Conservation (phyloP, 2,797 vertebrate genomes). For the Lacerta viridis region DNA sequence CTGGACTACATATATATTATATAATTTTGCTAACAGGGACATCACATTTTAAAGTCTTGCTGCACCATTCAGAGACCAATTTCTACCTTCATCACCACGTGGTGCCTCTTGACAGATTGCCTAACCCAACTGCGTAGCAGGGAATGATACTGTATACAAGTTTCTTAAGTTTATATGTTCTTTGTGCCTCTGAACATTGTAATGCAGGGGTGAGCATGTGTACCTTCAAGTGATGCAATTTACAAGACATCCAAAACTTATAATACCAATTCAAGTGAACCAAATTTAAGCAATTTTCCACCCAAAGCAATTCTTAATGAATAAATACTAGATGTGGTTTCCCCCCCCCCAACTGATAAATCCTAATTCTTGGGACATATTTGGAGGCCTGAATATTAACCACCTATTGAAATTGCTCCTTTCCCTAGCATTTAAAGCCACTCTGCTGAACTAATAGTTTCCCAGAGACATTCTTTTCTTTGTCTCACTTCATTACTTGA, state of each 20-base stretch:
- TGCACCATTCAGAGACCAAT: background rate
- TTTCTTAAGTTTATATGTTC: background rate
- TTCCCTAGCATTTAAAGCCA: constrained; percentile 15
- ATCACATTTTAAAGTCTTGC: background rate
- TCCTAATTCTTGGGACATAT: background rate
- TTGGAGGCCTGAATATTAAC: constrained; percentile 6
- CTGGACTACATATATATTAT: too few species aligned
- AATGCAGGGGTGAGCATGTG: background rate
- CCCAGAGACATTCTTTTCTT: constrained; percentile 43
- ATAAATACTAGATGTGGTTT: background rate
- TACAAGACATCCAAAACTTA: background rate
- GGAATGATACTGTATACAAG: too few species aligned
- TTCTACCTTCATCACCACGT: background rate
- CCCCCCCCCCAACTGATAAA: background rate
- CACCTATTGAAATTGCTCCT: background rate
- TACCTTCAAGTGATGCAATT: background rate
- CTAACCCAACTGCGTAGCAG: background rate
- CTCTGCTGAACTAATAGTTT: constrained; percentile 9
- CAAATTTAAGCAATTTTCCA: background rate
- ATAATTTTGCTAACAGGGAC: background rate
- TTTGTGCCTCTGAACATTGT: background rate
- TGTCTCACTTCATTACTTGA: constrained; percentile 37
- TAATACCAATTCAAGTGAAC: background rate
- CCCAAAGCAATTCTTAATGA: background rate
- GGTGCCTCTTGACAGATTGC: background rate